phyloP scores from a whole-genome alignment of 2,888 invertebrate species.

The Rhodophaea formosa region DNA sequence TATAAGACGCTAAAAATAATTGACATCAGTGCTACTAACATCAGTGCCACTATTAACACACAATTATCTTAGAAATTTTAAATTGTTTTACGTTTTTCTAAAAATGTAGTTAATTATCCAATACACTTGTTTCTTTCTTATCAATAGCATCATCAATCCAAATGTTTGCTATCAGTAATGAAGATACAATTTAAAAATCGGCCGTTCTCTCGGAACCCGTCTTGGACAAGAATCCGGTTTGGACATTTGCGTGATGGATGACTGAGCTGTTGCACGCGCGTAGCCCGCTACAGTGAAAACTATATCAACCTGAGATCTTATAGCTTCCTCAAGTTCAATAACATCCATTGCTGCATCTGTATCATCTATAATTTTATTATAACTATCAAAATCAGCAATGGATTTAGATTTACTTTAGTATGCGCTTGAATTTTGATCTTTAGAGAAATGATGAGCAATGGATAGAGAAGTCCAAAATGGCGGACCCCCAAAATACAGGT shows the following conservation, averaged over 20 bases:
- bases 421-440: constrained; percentile 32
- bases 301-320: constrained; percentile 31
- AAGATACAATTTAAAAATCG: constrained; percentile 54
- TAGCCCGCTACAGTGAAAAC: constrained; percentile 37
- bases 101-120: neutral
- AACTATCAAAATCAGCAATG: constrained; percentile 32
- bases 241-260: constrained; percentile 75
- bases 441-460: constrained; percentile 61
- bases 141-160: constrained; percentile 25
- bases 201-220: constrained; percentile 56
- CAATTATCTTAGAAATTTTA: too few relatives aligned
- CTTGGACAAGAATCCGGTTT: constrained; percentile 65
- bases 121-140: neutral
- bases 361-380: neutral
- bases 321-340: constrained; percentile 20
- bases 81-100: neutral
- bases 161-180: constrained; percentile 46
- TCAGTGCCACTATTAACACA: too few relatives aligned
- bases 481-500: constrained; percentile 73
- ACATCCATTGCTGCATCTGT: constrained; percentile 39
- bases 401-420: constrained; percentile 8
- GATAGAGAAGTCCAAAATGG: constrained; percentile 72
- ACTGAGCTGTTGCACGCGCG: constrained; percentile 63
- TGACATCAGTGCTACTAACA: too few relatives aligned
- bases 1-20: too few relatives aligned